Conservation (phyloP, 2,888 invertebrate genomes). For the Apoda limacodes region DNA sequence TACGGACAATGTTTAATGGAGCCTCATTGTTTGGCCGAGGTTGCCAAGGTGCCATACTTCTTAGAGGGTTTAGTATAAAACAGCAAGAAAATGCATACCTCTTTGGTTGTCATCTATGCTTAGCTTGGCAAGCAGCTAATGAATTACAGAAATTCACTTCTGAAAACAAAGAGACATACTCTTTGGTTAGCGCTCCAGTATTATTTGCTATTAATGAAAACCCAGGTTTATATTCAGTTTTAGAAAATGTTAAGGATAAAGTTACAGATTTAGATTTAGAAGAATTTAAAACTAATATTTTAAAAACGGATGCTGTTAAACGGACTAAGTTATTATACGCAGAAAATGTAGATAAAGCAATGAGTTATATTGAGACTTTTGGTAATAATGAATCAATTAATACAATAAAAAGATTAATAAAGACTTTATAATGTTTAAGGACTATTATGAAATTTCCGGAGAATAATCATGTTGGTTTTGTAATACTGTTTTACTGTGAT, state of each 20-base stretch:
- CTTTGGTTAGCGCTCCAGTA: slow-evolving; percentile 84
- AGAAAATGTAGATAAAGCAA: slow-evolving; percentile 44
- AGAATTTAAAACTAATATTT: slow-evolving; percentile 44
- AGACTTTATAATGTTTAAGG: slow-evolving; percentile 41
- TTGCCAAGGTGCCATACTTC: slow-evolving; percentile 82
- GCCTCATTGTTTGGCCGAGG: slow-evolving; percentile 77
- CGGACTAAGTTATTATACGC: slow-evolving; percentile 38
- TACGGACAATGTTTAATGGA: slow-evolving; percentile 77
- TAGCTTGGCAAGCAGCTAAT: slow-evolving; percentile 80
- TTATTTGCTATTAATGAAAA: slow-evolving; percentile 84
- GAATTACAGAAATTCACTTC: slow-evolving; percentile 55
- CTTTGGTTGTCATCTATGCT: slow-evolving; percentile 84
- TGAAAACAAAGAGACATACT: slow-evolving; percentile 71
- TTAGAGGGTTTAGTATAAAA: slow-evolving; percentile 75
- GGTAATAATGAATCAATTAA: slow-evolving; percentile 44
- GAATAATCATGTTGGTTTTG: too few relatives aligned
- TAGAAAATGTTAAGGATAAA: slow-evolving; percentile 67
- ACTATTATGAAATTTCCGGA: too few relatives aligned
- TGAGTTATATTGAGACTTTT: slow-evolving; percentile 36
- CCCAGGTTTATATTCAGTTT: slow-evolving; percentile 69
- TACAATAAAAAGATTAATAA: slow-evolving; percentile 50
- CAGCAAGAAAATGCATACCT: slow-evolving; percentile 80
- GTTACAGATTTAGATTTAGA: slow-evolving; percentile 73
- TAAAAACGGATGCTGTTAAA: slow-evolving; percentile 47
- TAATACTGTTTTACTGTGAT: too few relatives aligned